Evolutionary conservation across 2,113 vertebrate species (phyloP), one percentile per base, ranked within the genome.

Genomic region (Laterallus jamaicensis): DNA sequence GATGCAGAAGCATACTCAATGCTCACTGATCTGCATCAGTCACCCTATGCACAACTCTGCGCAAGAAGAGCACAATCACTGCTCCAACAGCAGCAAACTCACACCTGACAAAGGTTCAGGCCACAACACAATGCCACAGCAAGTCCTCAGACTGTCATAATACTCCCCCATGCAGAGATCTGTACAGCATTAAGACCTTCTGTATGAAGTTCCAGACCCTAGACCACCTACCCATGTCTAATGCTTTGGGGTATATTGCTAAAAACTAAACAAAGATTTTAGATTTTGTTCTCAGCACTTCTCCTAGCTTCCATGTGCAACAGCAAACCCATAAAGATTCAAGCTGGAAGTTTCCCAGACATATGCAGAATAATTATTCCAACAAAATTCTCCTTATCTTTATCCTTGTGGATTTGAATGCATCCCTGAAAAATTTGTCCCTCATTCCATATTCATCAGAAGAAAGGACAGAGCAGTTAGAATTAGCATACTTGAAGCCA

Each of bases 61-160:
- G 77, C 37, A 47, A 47, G 37, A 75, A 70, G 1, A 39, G 49
- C 26, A 11, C 2, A 29, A 25, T 3, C 1, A 49, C 6, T n/a
- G 20, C 58, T 90, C 66, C 39, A 12, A 1, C 5, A n/a, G 49
- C 1, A 4, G 39, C 0, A 0, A 42, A 0, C 22, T 76, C 13
- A 0, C 29, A 50, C 59, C 29, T 62, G 12, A 19, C 64, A 74
- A 59, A 70, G 64, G 82, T 50, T 76, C 59, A 58, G 44, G 47
- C 40, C 79, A 67, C 25, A 18, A 20, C 49, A 49, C 17, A 9
- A 35, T 63, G 85, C 13, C 88, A 56, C 71, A 62, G 55, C 25
- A 35, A 86, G 64, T 37, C 55, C 47, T 74, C 40, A 18, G 59
- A 50, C 52, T 90, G 78, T 12, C 76, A 75, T 6, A 77, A 35